Conservation (phyloP, 2,113 vertebrate species). For the Micromys minutus region DNA sequence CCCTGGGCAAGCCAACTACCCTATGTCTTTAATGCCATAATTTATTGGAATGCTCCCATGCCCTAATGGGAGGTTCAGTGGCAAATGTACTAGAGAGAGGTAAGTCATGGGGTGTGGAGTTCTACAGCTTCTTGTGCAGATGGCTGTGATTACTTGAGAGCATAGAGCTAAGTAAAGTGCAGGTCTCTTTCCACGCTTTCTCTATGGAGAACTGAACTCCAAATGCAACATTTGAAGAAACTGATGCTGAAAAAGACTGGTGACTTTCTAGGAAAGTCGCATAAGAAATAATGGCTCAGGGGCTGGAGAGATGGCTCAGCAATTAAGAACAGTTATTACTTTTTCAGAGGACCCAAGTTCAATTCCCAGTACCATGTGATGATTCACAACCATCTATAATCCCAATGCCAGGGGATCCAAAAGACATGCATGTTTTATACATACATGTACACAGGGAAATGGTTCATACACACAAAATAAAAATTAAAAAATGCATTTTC, state of each 20-base stretch:
- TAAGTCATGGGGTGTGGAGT: not conserved
- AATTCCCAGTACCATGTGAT: not conserved
- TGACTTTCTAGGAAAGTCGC: not conserved
- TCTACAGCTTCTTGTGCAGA: not conserved
- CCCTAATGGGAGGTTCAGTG: not conserved
- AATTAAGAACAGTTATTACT: not conserved
- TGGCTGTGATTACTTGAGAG: not conserved
- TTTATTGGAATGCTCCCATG: not conserved
- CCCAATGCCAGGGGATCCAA: not conserved
- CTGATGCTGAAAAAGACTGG: not conserved
- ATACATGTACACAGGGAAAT: not conserved
- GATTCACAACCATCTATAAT: not conserved
- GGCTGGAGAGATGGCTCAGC: too few species aligned
- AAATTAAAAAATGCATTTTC: not conserved
- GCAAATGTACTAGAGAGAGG: not conserved
- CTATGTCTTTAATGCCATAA: not conserved
- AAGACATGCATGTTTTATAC: not conserved
- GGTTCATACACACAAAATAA: not conserved
- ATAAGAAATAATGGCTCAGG: not conserved
- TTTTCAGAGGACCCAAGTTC: not conserved
- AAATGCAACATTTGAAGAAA: not conserved
- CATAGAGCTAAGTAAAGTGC: not conserved
- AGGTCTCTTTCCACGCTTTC: not conserved
- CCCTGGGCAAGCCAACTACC: not conserved
- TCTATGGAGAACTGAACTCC: not conserved